These are phyloP conservation scores for Caenorhabditis sulstoni DNA, from an alignment of 2,888 invertebrate species.

Conservation along the genomic window DNA sequence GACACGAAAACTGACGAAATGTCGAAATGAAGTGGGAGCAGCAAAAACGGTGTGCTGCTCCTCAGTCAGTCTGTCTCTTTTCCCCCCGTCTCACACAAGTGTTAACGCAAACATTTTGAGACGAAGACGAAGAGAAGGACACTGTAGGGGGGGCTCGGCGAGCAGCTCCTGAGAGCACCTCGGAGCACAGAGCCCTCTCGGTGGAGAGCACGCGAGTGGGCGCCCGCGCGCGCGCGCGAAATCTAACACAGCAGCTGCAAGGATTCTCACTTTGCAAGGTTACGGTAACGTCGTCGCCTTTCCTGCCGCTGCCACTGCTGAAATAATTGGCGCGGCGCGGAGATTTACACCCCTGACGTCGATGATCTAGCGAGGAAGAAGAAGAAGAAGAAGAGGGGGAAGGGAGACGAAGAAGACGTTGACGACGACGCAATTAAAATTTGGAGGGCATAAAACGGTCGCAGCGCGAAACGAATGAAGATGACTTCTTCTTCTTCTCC, in stretches of 20 bases:
- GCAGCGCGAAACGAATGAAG: background rate
- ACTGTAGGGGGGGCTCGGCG: background rate
- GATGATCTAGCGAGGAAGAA: too few species aligned
- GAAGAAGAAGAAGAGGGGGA: too few species aligned
- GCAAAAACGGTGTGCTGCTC: background rate
- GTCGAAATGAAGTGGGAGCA: constrained; percentile 50
- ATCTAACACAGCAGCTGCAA: constrained; percentile 53
- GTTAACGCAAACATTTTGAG: constrained; percentile 56
- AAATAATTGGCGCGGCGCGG: constrained; percentile 35
- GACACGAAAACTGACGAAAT: constrained; percentile 65
- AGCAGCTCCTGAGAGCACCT: background rate
- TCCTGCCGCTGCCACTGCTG: constrained; percentile 1
- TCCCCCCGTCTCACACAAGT: constrained; percentile 49
- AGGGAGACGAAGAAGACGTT: too few species aligned
- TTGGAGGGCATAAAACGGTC: constrained; percentile 28
- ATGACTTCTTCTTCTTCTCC: background rate
- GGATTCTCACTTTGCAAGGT: constrained; percentile 26
- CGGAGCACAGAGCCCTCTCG: too few species aligned
- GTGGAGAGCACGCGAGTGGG: background rate
- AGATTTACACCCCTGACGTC: constrained; percentile 42
- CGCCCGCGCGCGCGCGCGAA: constrained; percentile 27
- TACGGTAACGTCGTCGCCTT: background rate
- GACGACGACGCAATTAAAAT: constrained; percentile 37
- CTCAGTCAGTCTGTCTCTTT: background rate
- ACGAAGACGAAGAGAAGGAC: constrained; percentile 31